Base-by-base conservation (phyloP, 2,113 vertebrate genomes). In the Lota lota region DNA sequence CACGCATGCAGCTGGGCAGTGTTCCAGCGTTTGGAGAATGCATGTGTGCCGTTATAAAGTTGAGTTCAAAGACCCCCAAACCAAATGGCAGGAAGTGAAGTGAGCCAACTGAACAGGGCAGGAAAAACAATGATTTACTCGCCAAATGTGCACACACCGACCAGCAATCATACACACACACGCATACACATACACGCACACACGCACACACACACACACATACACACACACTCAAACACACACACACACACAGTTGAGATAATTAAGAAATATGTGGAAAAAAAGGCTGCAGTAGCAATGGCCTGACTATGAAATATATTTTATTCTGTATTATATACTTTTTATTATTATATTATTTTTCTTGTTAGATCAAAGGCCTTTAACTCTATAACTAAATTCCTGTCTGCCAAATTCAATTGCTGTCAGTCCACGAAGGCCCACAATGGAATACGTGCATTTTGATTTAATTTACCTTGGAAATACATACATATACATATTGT, bases 401-500 rank as follows among this genome's bases (percentile, higher is more conserved):
- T 94, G 93, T 92, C 95, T 95, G 94, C 94, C 94, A 97, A 96
- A 98, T 98, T 94, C 94, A 98, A 98, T 99, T 95, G 94, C 91
- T 94, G 94, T 95, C 95, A 95, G 93, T 94, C 92, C 93, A 88
- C 16, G 85, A 83, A 86, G 92, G 94, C 86, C 91, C 90, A 89
- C 95, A 90, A 95, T 94, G 95, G 93, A 94, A 96, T 96, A 95
- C 94, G 94, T 98, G 95, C 82, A 93, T 96, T 93, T 93, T 98
- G 96, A 99, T 99, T 96, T 88, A 94, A 99, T 99, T 98, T 96
- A 76, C 88, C 75, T 86, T 78, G 91, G 93, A 96, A 95, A 96
- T 95, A 95, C 95, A 94, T 95, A 88, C 94, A 99, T 98, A 98
- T 99, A 98, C 97, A 98, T 98, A 97, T 96, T 94, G 93, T 95